Evolutionary conservation across 2,797 vertebrate genomes (phyloP).

Genomic region (Chiloscyllium punctatum): DNA sequence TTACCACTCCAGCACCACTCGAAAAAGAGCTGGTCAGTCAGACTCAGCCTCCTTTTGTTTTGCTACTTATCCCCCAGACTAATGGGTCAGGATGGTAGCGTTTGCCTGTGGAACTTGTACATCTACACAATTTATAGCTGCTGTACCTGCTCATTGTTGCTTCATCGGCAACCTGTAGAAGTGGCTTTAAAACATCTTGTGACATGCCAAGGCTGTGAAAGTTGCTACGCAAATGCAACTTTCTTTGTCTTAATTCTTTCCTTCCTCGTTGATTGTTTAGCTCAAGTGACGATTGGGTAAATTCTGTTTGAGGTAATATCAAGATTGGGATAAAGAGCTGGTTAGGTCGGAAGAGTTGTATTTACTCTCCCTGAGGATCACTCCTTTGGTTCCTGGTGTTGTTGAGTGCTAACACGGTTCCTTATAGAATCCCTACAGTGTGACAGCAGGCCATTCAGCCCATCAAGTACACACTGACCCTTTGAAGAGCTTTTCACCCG

Average conservation of each 20-base stretch:
- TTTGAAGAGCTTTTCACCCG: too few relatives aligned
- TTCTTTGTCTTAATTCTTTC: not conserved
- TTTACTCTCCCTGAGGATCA: not conserved
- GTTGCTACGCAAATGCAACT: not conserved
- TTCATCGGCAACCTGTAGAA: not conserved
- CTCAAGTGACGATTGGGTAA: not conserved
- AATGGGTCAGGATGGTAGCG: not conserved
- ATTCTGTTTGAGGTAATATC: too few relatives aligned
- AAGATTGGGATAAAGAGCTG: not conserved
- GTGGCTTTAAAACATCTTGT: not conserved
- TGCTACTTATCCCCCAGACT: not conserved
- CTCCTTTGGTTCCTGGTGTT: not conserved
- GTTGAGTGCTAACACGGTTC: not conserved
- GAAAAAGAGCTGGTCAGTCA: not conserved
- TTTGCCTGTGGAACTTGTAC: not conserved
- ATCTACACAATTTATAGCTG: not conserved
- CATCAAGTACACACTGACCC: too few relatives aligned
- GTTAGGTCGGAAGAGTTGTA: not conserved
- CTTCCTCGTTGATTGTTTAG: not conserved
- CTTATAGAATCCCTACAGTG: too few relatives aligned
- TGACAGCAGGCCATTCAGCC: too few relatives aligned
- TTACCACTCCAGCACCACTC: not conserved
- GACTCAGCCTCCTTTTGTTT: not conserved
- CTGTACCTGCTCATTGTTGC: not conserved
- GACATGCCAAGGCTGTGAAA: not conserved